These are phyloP conservation scores for Brachionus asplanchnoidis DNA, from an alignment of 1,140 invertebrate species.

Conservation along the genomic window DNA sequence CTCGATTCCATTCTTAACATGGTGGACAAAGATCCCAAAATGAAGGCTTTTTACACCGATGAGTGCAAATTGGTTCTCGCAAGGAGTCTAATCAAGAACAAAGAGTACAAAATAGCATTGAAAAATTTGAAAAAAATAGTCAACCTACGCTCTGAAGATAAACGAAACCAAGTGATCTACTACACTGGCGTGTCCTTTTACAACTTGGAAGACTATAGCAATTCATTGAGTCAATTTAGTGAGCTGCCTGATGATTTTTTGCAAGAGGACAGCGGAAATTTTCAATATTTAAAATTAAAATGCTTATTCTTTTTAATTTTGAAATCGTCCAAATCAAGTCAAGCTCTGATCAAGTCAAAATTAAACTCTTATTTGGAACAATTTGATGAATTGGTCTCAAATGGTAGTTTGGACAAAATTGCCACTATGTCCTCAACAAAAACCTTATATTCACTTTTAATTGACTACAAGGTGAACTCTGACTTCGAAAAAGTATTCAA, in stretches of 20 bases:
- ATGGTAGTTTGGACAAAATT: not conserved
- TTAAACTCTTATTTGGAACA: not conserved
- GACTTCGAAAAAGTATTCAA: not conserved
- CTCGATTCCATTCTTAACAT: not conserved
- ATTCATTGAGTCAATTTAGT: not conserved
- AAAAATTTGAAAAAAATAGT: not conserved
- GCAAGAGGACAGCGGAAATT: not conserved
- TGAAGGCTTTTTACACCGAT: conserved; percentile 5
- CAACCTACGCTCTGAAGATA: not conserved
- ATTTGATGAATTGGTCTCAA: not conserved
- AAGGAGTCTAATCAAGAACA: not conserved
- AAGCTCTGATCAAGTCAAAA: conserved; percentile 11
- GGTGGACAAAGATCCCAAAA: not conserved
- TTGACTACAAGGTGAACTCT: not conserved
- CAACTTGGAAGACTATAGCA: not conserved
- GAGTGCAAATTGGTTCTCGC: conserved; percentile 10
- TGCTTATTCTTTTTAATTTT: conserved; percentile 25
- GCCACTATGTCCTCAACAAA: not conserved
- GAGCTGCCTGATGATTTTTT: not conserved
- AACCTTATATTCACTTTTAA: not conserved
- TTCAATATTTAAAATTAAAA: not conserved
- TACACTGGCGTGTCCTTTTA: not conserved
- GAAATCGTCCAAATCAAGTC: not conserved
- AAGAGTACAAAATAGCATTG: not conserved
- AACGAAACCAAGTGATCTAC: not conserved